phyloP scores from a whole-genome alignment of 2,797 vertebrate species.

The Prionace glauca region DNA sequence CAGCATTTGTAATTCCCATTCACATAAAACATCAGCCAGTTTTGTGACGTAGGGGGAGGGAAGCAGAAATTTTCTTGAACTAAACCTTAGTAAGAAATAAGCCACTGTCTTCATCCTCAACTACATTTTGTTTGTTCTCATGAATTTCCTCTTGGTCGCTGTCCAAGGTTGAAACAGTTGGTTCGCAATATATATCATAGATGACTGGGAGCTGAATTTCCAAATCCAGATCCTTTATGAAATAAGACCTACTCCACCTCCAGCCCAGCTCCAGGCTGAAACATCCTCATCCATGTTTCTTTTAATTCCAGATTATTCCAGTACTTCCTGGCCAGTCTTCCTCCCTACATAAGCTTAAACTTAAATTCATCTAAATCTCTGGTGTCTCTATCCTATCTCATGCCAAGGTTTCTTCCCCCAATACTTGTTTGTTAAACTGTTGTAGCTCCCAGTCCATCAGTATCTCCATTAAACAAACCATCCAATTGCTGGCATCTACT shows the following conservation, averaged over 20 bases:
- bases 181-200: neutral
- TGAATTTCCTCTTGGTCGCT: neutral
- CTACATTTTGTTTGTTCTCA: neutral
- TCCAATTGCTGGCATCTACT: neutral
- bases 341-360: neutral
- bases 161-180: neutral
- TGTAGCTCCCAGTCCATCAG: neutral
- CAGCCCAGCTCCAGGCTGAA: neutral
- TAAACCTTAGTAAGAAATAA: neutral
- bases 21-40: neutral
- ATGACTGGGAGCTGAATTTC: neutral
- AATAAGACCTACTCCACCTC: neutral
- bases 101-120: neutral
- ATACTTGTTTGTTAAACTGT: neutral
- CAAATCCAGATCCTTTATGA: neutral
- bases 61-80: neutral
- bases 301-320: neutral
- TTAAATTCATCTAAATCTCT: neutral
- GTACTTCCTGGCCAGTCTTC: neutral
- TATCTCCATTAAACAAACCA: neutral
- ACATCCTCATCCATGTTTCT: neutral
- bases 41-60: neutral
- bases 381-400: no score
- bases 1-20: neutral
- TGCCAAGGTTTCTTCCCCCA: neutral